Conservation (phyloP, 2,113 vertebrate genomes). For the Eurystomus gularis region DNA sequence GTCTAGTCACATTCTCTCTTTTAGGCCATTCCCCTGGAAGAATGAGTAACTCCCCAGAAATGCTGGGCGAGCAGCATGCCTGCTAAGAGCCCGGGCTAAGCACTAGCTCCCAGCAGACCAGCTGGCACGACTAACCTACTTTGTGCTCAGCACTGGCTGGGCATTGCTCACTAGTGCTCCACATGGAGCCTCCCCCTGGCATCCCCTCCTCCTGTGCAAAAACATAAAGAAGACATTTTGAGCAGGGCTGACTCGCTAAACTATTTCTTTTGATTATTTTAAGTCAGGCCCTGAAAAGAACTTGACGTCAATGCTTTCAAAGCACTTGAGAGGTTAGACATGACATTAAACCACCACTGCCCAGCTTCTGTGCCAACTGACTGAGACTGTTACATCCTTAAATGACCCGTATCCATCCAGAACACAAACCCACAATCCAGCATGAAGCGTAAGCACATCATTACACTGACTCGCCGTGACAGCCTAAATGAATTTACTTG, state of each 20-base stretch:
- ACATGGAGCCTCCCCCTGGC: background rate
- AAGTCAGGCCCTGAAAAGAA: background rate
- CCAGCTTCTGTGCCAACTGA: background rate
- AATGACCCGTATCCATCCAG: background rate
- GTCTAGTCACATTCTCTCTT: background rate
- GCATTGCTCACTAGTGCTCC: background rate
- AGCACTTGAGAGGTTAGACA: background rate
- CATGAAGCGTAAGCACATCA: background rate
- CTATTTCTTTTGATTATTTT: background rate
- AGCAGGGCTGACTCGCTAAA: background rate
- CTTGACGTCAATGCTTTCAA: background rate
- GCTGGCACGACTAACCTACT: background rate
- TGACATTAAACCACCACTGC: background rate
- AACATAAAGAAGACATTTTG: accelerated
- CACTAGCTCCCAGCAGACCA: background rate
- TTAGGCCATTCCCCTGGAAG: background rate
- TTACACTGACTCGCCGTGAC: slow-evolving; percentile 34
- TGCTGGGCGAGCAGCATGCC: background rate
- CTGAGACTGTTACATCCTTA: background rate
- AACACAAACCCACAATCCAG: background rate
- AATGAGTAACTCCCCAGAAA: background rate
- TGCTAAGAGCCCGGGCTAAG: background rate
- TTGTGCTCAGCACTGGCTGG: background rate
- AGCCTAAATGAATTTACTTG: slow-evolving; percentile 48
- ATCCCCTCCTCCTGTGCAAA: background rate